These are phyloP conservation scores for Pangasius macronema DNA, from an alignment of 2,797 vertebrate species.

Conservation along the genomic window DNA sequence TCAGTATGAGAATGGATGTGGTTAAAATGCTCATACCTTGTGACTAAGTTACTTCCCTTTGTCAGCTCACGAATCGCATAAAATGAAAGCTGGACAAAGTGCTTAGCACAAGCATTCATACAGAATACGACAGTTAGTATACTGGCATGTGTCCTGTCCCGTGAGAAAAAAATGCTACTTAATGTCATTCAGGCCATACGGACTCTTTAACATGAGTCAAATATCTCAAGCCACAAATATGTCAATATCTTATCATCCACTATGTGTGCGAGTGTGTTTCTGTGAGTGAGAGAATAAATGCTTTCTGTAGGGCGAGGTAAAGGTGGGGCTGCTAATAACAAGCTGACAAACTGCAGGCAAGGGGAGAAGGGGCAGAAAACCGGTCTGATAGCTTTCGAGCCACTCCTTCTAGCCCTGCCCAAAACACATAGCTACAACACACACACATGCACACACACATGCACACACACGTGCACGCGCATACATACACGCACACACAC, in stretches of 20 bases:
- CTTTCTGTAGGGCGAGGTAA: slow-evolving; percentile 43
- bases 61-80: slow-evolving; percentile 19
- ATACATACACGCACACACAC: neutral
- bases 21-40: slow-evolving; percentile 17
- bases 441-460: slow-evolving; percentile 11
- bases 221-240: neutral
- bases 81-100: slow-evolving; percentile 23
- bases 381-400: slow-evolving; percentile 47
- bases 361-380: slow-evolving; percentile 44
- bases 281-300: slow-evolving; percentile 3
- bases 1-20: neutral
- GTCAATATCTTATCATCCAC: neutral
- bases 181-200: neutral
- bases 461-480: too few species aligned
- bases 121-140: neutral
- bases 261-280: neutral
- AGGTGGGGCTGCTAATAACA: slow-evolving; percentile 42
- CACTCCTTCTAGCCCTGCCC: slow-evolving; percentile 48
- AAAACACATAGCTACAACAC: slow-evolving; percentile 31
- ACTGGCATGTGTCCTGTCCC: neutral
- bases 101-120: slow-evolving; percentile 16
- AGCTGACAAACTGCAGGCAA: slow-evolving; percentile 37
- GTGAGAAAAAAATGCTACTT: neutral
- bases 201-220: neutral
- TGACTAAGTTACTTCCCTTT: slow-evolving; percentile 30